phyloP scores from a whole-genome alignment of 2,888 invertebrate species.

The Calliopum simillimum region DNA sequence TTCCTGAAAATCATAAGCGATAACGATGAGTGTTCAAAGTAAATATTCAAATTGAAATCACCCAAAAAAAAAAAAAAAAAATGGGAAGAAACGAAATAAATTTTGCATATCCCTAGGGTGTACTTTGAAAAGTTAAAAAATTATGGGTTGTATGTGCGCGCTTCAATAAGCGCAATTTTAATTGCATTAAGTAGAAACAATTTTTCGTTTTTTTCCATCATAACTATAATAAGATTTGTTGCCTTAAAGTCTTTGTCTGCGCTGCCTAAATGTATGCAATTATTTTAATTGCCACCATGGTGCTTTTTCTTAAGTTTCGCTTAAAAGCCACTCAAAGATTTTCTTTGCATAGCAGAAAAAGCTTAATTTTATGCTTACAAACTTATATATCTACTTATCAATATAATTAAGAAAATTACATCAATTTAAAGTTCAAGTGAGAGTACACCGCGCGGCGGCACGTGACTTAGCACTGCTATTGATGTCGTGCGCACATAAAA shows the following conservation, averaged over 20 bases:
- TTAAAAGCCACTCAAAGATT: background rate
- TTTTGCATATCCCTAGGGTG: constrained; percentile 9
- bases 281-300: constrained; percentile 19
- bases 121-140: too few species aligned
- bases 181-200: too few species aligned
- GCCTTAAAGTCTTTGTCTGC: too few species aligned
- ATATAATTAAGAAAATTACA: constrained; percentile 26
- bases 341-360: background rate
- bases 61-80: background rate
- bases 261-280: constrained; percentile 20
- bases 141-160: too few species aligned
- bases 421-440: constrained; percentile 1
- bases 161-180: too few species aligned
- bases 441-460: background rate
- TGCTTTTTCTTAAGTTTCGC: background rate
- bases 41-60: constrained; percentile 12
- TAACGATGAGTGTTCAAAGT: constrained; percentile 29
- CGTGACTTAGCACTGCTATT: constrained; percentile 3
- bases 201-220: too few species aligned
- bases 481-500: background rate
- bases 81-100: background rate
- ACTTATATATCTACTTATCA: constrained; percentile 6
- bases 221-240: too few species aligned
- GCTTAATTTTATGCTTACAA: constrained; percentile 18
- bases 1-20: constrained; percentile 33